Evolutionary conservation across 2,888 invertebrate species (phyloP), one percentile per base, ranked within the genome.

Genomic region (Lysandra coridon): DNA sequence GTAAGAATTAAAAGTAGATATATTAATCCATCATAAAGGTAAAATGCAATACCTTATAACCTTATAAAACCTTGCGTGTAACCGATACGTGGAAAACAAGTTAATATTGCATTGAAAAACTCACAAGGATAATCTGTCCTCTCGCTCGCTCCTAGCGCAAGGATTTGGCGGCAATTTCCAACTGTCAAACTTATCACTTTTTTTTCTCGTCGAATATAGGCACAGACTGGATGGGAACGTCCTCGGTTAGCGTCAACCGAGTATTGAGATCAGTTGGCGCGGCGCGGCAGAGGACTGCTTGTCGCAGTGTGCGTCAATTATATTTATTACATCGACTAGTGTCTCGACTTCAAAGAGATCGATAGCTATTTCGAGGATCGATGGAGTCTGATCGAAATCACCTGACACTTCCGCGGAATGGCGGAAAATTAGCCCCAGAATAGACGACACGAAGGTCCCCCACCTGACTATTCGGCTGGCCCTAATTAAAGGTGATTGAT

Each of bases 301-400:
- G 91, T 91, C 91, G 88, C 85, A 86, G 90, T 88, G 89, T 87
- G 91, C 89, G 91, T 92, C 90, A 91, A 93, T 92, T 94, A 92
- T 94, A 94, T 94, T 93, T 94, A 93, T 92, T 93, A 91, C 92
- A 91, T 89, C 89, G 88, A 85, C 84, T 85, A 87, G 88, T 86
- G 87, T 89, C 91, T 92, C 88, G 90, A 87, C 93, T 89, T 94
- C 94, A 94, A 94, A 94, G 94, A 88, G 89, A 91, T 93, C 92
- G 88, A 94, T 92, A 86, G 89, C 87, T 90, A 87, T 90, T 91
- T 87, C 83, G 85, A 84, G 89, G 88, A 89, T 88, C 88, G 90
- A 88, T 87, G 85, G 84, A 85, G 85, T 80, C 83, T 80, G 82
- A 81, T 81, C 81, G 81, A 81, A 80, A 74, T 79, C 79, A 79